Base-by-base conservation (phyloP, 2,888 invertebrate species). In the Orthosia incerta region DNA sequence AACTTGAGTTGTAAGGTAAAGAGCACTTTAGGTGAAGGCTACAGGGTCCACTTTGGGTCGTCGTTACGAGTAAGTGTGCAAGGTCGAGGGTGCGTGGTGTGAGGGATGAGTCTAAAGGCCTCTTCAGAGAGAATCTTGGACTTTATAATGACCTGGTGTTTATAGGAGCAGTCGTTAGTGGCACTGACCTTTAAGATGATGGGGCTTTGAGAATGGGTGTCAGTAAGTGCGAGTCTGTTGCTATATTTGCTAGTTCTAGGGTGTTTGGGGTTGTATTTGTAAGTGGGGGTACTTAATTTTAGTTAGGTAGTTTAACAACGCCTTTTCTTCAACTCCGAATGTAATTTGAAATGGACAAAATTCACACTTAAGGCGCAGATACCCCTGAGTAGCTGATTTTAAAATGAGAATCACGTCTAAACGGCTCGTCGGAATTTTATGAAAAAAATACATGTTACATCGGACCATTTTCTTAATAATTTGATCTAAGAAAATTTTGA, bases 11-110 rank as follows among this genome's bases (percentile, higher is more conserved):
- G 71, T 62, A 74, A 74, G 56, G 76, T 61, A 80, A 86, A 87
- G 78, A 73, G 80, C 66, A 75, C 87, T 89, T 73, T 85, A 56
- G 60, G 16, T 55, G 70, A 77, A 80, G 78, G 71, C 15, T n/a
- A 18, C 67, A 86, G 72, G 81, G 87, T 76, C 69, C 74, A 85
- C 71, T 86, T 88, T 84, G 74, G 59, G 66, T 69, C 77, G 80
- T 87, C 79, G 76, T 88, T 85, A 85, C 26, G 23, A 51, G 39
- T 56, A 45, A 67, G 63, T 77, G 67, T 63, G 55, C 87, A 89
- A 89, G 89, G 89, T 89, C 89, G 82, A 82, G 84, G 51, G 64
- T 73, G 61, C 74, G 57, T 66, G 74, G 82, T 64, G 66, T 80
- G 82, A 53, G 20, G 65, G 56, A 13, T 26, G 50, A 50, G 26